These are phyloP conservation scores for Temnothorax curvispinosus DNA, from an alignment of 1,140 invertebrate species.

Conservation along the genomic window DNA sequence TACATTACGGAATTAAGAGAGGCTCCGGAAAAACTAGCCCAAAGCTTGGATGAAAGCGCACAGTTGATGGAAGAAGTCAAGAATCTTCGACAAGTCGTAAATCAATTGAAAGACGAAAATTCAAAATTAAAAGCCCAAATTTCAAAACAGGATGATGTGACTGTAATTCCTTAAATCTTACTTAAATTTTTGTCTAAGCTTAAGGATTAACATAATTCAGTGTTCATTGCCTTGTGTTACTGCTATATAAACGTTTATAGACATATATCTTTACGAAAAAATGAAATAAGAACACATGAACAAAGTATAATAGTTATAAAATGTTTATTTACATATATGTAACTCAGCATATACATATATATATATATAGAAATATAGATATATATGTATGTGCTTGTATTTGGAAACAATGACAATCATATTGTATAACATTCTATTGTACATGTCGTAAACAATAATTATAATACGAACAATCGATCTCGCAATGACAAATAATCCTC, in stretches of 20 bases:
- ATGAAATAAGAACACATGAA: slow-evolving; percentile 39
- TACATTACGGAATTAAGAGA: slow-evolving; percentile 94
- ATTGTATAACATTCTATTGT: slow-evolving; percentile 75
- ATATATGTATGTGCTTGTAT: slow-evolving; percentile 49
- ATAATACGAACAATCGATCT: slow-evolving; percentile 66
- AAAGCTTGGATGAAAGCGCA: slow-evolving; percentile 87
- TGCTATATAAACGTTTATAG: background rate
- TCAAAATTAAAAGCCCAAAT: slow-evolving; percentile 85
- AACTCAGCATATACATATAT: slow-evolving; percentile 74
- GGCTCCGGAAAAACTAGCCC: slow-evolving; percentile 87
- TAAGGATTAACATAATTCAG: background rate
- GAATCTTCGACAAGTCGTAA: slow-evolving; percentile 85
- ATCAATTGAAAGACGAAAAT: slow-evolving; percentile 87
- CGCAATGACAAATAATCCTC: slow-evolving; percentile 65
- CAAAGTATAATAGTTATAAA: slow-evolving; percentile 77
- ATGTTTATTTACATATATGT: slow-evolving; percentile 81
- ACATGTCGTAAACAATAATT: slow-evolving; percentile 77
- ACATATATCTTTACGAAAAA: background rate
- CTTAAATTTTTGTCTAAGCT: slow-evolving; percentile 13
- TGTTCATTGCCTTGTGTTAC: background rate
- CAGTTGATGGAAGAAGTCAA: slow-evolving; percentile 85
- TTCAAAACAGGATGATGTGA: slow-evolving; percentile 59
- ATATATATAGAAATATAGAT: background rate
- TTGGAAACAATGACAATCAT: slow-evolving; percentile 76
- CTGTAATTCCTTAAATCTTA: slow-evolving; percentile 47